These are phyloP conservation scores for Passer montanus DNA, from an alignment of 2,113 vertebrate species.

Conservation along the genomic window DNA sequence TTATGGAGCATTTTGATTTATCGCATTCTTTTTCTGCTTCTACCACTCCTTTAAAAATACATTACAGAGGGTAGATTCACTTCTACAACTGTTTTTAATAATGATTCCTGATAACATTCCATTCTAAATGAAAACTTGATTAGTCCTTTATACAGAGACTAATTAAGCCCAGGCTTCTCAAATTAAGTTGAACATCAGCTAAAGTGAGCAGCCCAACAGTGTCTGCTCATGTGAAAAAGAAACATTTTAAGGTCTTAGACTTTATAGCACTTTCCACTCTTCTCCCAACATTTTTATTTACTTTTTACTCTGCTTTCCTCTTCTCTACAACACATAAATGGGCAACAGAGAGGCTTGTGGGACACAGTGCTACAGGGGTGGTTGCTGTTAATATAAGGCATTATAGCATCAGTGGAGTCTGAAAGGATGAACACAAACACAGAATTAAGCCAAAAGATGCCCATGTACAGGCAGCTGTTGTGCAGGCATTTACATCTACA, in stretches of 20 bases:
- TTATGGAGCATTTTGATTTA: background rate
- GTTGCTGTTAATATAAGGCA: background rate
- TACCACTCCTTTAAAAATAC: background rate
- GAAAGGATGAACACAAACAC: background rate
- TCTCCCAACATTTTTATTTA: background rate
- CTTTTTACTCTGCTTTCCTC: background rate
- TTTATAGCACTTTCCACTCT: background rate
- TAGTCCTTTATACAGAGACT: background rate
- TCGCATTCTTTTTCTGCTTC: background rate
- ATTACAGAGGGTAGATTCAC: background rate
- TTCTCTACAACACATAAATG: background rate
- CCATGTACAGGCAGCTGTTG: background rate
- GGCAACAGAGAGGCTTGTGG: background rate
- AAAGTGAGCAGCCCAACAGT: background rate
- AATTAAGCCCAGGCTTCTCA: background rate
- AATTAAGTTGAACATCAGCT: background rate
- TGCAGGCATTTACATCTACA: background rate
- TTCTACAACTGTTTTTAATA: background rate
- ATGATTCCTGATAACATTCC: background rate
- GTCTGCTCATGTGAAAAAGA: background rate
- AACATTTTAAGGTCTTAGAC: background rate
- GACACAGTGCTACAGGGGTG: background rate
- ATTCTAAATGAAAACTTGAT: constrained; percentile 5
- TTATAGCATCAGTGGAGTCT: background rate
- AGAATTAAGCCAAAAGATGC: background rate